Evolutionary conservation across 2,113 vertebrate genomes (phyloP).

Genomic region (Falcunculus frontatus): DNA sequence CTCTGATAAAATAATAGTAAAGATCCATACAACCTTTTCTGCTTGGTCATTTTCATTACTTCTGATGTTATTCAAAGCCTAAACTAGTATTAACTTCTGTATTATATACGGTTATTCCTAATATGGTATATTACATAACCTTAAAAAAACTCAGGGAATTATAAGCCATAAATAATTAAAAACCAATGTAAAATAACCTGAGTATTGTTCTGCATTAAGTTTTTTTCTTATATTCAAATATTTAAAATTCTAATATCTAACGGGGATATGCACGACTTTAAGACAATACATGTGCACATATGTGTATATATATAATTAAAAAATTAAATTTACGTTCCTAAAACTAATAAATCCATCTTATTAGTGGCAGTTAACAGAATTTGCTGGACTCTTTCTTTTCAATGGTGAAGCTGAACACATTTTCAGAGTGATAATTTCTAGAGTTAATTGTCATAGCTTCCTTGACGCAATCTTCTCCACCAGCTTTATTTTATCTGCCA

Average conservation of each 20-base stretch:
- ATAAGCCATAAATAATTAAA: neutral
- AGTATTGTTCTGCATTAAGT: neutral
- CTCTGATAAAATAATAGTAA: neutral
- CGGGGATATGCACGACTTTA: neutral
- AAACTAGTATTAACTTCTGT: neutral
- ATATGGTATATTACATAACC: neutral
- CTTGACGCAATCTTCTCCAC: conserved; percentile 64
- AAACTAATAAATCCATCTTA: conserved; percentile 56
- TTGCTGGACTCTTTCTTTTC: conserved; percentile 51
- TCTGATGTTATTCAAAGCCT: neutral
- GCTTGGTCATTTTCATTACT: neutral
- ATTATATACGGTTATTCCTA: neutral
- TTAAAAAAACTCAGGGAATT: neutral
- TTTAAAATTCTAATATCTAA: neutral
- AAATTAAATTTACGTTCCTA: neutral
- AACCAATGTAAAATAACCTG: neutral
- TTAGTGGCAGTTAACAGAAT: conserved; percentile 62
- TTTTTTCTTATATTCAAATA: neutral
- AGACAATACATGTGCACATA: neutral
- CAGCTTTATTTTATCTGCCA: conserved; percentile 76
- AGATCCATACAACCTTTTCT: neutral
- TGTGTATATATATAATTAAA: neutral
- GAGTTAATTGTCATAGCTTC: conserved; percentile 74
- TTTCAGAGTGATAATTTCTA: conserved; percentile 65
- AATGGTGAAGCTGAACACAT: conserved; percentile 40